These are phyloP conservation scores for Dascillus cervinus DNA, from an alignment of 2,888 invertebrate genomes.

Conservation along the genomic window DNA sequence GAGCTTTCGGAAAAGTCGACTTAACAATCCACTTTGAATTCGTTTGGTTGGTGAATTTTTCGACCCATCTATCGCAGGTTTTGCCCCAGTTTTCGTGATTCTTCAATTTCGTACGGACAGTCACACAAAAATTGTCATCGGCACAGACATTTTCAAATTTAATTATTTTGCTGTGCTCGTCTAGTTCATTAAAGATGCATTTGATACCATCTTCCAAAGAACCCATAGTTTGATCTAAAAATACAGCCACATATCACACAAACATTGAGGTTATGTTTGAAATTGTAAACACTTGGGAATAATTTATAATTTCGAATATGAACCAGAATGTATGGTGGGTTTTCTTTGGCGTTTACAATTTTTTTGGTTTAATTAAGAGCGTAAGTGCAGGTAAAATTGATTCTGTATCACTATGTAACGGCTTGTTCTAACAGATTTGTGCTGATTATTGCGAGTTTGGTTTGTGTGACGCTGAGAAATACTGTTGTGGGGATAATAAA, in stretches of 20 bases:
- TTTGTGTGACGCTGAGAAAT: slow-evolving; percentile 30
- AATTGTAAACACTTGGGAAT: too few relatives aligned
- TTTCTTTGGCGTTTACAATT: neutral
- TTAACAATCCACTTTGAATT: slow-evolving; percentile 15
- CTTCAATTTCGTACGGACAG: slow-evolving; percentile 10
- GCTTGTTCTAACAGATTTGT: slow-evolving; percentile 4
- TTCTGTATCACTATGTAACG: neutral
- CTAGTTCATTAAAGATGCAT: slow-evolving; percentile 11
- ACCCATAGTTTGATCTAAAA: slow-evolving; percentile 6
- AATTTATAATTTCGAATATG: too few relatives aligned
- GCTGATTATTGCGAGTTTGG: slow-evolving; percentile 34
- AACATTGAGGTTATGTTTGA: neutral
- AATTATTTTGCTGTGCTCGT: slow-evolving; percentile 11
- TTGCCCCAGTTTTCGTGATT: slow-evolving; percentile 12
- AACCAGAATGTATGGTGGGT: neutral
- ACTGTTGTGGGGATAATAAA: slow-evolving; percentile 36
- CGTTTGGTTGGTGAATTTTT: slow-evolving; percentile 12
- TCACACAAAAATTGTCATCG: slow-evolving; percentile 11
- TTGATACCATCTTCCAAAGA: slow-evolving; percentile 10
- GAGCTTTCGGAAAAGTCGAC: slow-evolving; percentile 11
- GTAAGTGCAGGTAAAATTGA: neutral
- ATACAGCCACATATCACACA: neutral
- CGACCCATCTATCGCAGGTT: slow-evolving; percentile 13
- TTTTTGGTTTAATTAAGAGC: neutral
- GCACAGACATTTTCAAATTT: slow-evolving; percentile 10